Base-by-base conservation (phyloP, 2,797 vertebrate genomes). In the Caiman crocodilus region DNA sequence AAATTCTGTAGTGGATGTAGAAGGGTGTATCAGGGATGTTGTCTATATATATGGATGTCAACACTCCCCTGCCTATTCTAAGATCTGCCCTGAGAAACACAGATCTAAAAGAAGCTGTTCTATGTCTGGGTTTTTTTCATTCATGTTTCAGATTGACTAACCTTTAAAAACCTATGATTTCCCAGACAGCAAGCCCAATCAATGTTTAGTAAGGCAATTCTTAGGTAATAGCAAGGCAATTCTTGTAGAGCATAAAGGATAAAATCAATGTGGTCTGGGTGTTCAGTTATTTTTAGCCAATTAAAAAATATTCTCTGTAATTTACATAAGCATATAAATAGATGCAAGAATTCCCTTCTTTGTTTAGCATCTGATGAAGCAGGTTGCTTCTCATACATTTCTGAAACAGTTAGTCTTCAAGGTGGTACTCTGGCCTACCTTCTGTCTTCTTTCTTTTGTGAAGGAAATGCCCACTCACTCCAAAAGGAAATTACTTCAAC, bases 1-100 rank as follows among this genome's bases (percentile, higher is more conserved):
- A 87, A 86, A 12, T 1, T 60, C 50, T 2, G 57, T 86, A 0
- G 0, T 15, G 64, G 12, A 2, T 69, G 77, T 21, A 73, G 61
- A 89, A 85, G 5, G 17, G 4, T 91, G n/a, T 77, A 42, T 64
- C 71, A 42, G 30, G 83, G 9, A 15, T 83, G 50, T 14, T 65
- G 32, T 35, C 59, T 82, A 30, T 26, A 28, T 71, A 16, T 2
- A 4, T 7, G 25, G 23, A 14, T 82, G 78, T 18, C 18, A 74
- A 57, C 7, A 64, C 14, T 76, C 5, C n/a, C 63, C 42, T 69
- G 26, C 21, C 14, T 85, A 26, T 30, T 32, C 23, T 9, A 32
- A 35, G 26, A 21, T 4, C 1, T 50, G 4, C 82, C 56, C n/a
- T 58, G 28, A 69, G 25, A 75, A 92, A 63, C 14, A 76, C 8